Base-by-base conservation (phyloP, 2,113 vertebrate species). In the Poecilia latipinna region DNA sequence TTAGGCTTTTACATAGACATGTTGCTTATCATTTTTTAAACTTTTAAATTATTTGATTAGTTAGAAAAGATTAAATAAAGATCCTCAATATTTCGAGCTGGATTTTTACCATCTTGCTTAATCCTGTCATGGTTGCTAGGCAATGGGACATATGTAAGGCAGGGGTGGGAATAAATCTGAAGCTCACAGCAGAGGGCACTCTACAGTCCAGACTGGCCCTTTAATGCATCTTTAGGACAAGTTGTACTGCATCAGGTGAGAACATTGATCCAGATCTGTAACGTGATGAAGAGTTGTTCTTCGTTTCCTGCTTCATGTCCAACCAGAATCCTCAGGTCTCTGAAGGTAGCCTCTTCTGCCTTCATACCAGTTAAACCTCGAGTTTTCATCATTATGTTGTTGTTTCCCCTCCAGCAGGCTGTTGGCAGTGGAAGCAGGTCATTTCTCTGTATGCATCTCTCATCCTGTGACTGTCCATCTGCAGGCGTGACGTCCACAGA, bases 401-500 rank as follows among this genome's bases (percentile, higher is more conserved):
- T 54, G 26, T 37, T 67, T 42, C 24, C 7, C 28, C 19, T 35
- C 57, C 2, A 28, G 35, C 22, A 67, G 42, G 33, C 63, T 48
- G 24, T 15, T 7, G 22, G 8, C 37, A 5, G 8, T 39, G 8
- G 44, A 61, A 77, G 44, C n/a, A 39, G 26, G 42, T 68, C 4
- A 33, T 68, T 77, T 74, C 51, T 65, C 54, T 4, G 62, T 2
- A 5, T 19, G 42, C 61, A 67, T 76, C 44, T 68, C 65, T 12
- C 8, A 11, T 64, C 26, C 32, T 83, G 17, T 64, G 39, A 1
- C 12, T 72, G 24, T 73, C 66, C 61, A 75, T 93, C 80, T 81
- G 91, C 90, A 98, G 97, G 96, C 92, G 93, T 91, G 90, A 95
- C 95, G 88, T 96, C 96, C 93, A 96, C 96, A 96, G 94, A 95